A percentile compares a stretch with the other conserved stretches of the same genome.
phyloP scores from a whole-genome alignment of 2,888 invertebrate species.

The Prosapia bicincta region DNA sequence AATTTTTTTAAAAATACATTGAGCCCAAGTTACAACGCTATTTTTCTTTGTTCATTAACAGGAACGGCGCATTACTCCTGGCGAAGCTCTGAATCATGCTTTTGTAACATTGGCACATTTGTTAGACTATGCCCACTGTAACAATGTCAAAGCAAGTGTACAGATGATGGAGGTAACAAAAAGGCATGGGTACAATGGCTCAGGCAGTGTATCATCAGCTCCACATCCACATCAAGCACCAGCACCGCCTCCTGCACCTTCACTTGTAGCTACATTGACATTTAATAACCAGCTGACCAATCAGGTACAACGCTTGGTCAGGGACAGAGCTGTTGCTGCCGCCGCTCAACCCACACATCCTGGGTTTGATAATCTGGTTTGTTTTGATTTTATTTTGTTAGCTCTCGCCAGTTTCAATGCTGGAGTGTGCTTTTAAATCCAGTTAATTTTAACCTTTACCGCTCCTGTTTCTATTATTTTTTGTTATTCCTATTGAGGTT shows the following conservation, averaged over 20 bases:
- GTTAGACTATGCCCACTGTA: slow-evolving; percentile 94
- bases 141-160: slow-evolving; percentile 94
- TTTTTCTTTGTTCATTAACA: slow-evolving; percentile 44
- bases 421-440: neutral
- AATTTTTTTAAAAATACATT: no score
- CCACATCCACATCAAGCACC: slow-evolving; percentile 50
- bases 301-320: slow-evolving; percentile 58
- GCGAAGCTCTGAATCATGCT: slow-evolving; percentile 92
- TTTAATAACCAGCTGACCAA: slow-evolving; percentile 78
- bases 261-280: slow-evolving; percentile 75
- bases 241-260: slow-evolving; percentile 46
- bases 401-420: neutral
- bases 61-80: slow-evolving; percentile 93
- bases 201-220: slow-evolving; percentile 42
- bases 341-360: slow-evolving; percentile 42
- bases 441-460: neutral
- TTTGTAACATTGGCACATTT: slow-evolving; percentile 92
- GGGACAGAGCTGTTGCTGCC: slow-evolving; percentile 52
- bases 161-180: slow-evolving; percentile 87
- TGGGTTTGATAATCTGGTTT: slow-evolving; percentile 39
- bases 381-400: slow-evolving; percentile 22
- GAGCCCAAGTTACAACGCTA: neutral
- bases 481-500: neutral
- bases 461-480: neutral
- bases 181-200: slow-evolving; percentile 45